Evolutionary conservation across 2,888 invertebrate species (phyloP).

Genomic region (Leucozona laternaria): DNA sequence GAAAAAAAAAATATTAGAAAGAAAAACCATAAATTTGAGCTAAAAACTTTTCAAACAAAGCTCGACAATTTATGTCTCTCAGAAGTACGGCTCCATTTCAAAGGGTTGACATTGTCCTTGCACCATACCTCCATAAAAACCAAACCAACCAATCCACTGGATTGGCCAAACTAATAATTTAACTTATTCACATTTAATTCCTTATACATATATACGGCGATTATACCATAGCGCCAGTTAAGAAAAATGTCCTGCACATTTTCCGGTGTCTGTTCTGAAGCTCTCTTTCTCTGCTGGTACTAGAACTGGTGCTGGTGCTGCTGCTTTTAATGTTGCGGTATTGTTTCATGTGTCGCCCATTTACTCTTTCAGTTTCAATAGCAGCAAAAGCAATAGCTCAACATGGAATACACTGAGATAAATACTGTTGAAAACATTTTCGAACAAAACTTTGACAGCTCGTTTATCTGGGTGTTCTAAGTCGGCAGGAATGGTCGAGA

Average conservation of each 20-base stretch:
- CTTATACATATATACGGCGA: no score
- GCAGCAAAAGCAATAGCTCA: slow-evolving; percentile 1
- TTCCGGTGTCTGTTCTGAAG: slow-evolving; percentile 58
- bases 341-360: slow-evolving; percentile 69
- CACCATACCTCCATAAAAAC: neutral
- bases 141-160: slow-evolving; percentile 48
- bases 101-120: slow-evolving; percentile 47
- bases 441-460: no score
- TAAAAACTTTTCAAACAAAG: slow-evolving; percentile 54
- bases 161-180: slow-evolving; percentile 74
- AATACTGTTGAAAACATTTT: neutral
- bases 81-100: slow-evolving; percentile 42
- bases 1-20: slow-evolving; percentile 3
- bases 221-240: slow-evolving; percentile 30
- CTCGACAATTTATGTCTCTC: slow-evolving; percentile 60
- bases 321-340: slow-evolving; percentile 41
- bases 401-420: slow-evolving; percentile 21
- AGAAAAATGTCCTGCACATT: slow-evolving; percentile 63
- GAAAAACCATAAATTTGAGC: slow-evolving; percentile 34
- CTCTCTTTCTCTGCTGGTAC: no score
- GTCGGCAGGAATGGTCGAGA: no score
- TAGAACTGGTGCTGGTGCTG: slow-evolving; percentile 20
- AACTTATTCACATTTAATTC: slow-evolving; percentile 74
- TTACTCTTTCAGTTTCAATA: slow-evolving; percentile 7
- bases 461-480: no score